phyloP scores from a whole-genome alignment of 2,888 invertebrate genomes.

The Reticulitermes lucifugus region DNA sequence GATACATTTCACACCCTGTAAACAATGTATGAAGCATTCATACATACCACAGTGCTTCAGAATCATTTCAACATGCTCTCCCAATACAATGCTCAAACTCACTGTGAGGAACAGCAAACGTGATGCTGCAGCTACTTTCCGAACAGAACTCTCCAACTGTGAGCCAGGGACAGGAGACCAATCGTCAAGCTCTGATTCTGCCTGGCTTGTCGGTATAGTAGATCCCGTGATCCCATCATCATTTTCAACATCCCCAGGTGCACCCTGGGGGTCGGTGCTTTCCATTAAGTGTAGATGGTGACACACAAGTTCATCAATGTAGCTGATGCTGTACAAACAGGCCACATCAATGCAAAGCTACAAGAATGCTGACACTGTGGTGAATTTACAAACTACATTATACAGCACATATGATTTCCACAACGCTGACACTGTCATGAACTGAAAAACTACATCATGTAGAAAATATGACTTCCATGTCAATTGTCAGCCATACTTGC shows the following conservation, averaged over 20 bases:
- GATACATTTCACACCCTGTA: too few relatives aligned
- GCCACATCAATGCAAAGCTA: not conserved
- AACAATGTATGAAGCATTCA: too few relatives aligned
- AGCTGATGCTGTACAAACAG: conserved; percentile 7
- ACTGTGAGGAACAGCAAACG: conserved; percentile 50
- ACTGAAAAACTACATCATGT: not conserved
- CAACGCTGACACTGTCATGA: not conserved
- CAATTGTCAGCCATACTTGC: conserved; percentile 44
- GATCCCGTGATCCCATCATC: conserved; percentile 41
- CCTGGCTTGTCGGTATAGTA: conserved; percentile 41
- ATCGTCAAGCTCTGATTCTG: conserved; percentile 48
- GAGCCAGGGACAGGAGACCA: conserved; percentile 49
- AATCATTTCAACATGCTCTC: not conserved
- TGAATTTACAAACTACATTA: not conserved
- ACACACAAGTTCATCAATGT: conserved; percentile 30
- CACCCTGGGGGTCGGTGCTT: conserved; percentile 46
- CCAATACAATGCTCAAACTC: conserved; percentile 9
- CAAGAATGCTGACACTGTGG: conserved; percentile 1
- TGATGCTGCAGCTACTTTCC: conserved; percentile 46
- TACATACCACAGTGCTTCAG: not conserved
- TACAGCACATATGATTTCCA: not conserved
- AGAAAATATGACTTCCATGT: conserved; percentile 24
- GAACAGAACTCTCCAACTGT: conserved; percentile 40
- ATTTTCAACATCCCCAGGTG: conserved; percentile 45
- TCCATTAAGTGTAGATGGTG: conserved; percentile 46